Evolutionary conservation across 1,140 invertebrate species (phyloP), one percentile per base, ranked within the genome.

Genomic region (Achatina immaculata): DNA sequence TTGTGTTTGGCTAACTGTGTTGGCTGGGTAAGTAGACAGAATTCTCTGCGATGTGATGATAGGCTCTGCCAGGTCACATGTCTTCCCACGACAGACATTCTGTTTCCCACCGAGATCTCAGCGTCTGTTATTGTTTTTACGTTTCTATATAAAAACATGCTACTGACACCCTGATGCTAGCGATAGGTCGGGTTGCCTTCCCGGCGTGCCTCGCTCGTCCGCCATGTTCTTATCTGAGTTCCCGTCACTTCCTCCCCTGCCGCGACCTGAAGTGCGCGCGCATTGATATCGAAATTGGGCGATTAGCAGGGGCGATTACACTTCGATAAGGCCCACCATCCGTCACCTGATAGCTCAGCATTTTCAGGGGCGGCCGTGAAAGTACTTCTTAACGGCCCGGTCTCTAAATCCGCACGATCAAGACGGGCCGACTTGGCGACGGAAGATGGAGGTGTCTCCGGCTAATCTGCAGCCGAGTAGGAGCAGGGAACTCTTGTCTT

Each of bases 231-330:
- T 76, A 76, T 76, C 74, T 38, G 31, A 40, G 36, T 31, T 14
- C 55, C 74, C 74, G 74, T 76, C 74, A 76, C 74, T 76, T 76
- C 74, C 74, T 76, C 74, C 36, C 74, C 74, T 43, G 51, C 74
- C 48, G 74, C 21, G 74, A 55, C 74, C 31, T 3, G 24, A 76
- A 76, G 74, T 76, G 74, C 74, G 48, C 6, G 19, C 36, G 24
- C 55, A 43, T 34, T 31, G 74, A 76, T 76, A 76, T 76, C 55
- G 74, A 76, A 76, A 76, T 76, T 55, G 74, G 55, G 74, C 74
- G 74, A 76, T 76, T 76, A 76, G 74, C 74, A 76, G 74, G 74
- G 74, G 19, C 55, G 74, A 76, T 76, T 76, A 76, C 74, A 36
- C 74, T 40, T 58, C 48, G 74, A 76, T 76, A 76, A 76, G 74